Base-by-base conservation (phyloP, 2,113 vertebrate species). In the Jacana jacana region DNA sequence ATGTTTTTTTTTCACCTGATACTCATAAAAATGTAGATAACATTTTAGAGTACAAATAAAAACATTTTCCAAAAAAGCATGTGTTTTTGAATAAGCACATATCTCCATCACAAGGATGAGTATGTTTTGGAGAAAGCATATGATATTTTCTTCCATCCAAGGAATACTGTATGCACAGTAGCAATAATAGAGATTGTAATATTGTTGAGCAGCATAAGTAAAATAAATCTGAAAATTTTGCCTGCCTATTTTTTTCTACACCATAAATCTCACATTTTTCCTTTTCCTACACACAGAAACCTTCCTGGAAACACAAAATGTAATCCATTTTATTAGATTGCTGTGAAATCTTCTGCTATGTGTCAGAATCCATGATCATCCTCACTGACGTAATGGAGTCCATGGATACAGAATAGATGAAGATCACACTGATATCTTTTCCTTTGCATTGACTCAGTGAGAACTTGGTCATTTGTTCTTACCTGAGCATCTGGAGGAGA, bases 371-470 rank as follows among this genome's bases (percentile, higher is more conserved):
- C 37, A 37, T 12, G 23, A 19, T 4, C 46, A 81, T 13, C 19
- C 40, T 61, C 64, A 55, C 1, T 5, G 19, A 10, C 2, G 15
- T 22, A 65, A 65, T 57, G 35, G 58, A 76, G 16, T 5, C n/a
- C 28, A 12, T 2, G 33, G 20, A 10, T 25, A 18, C 28, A 77
- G 63, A 66, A 77, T 10, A 49, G n/a, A 17, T 4, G 5, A 54
- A 95, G 42, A 17, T 17, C 54, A 42, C 13, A 13, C 23, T 25
- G 18, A 37, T 6, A 28, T 3, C 17, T 6, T 40, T 51, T 39
- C 40, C 24, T 63, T 13, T 3, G 0, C 2, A 9, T 8, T 12
- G 13, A 1, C 19, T 27, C 1, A 1, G 13, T 24, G 37, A 88
- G 42, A 83, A 42, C 7, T 31, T 23, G 52, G 24, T 39, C 12